These are phyloP conservation scores for Drosophila virilis DNA, from an alignment of 1,140 invertebrate genomes.

Conservation along the genomic window DNA sequence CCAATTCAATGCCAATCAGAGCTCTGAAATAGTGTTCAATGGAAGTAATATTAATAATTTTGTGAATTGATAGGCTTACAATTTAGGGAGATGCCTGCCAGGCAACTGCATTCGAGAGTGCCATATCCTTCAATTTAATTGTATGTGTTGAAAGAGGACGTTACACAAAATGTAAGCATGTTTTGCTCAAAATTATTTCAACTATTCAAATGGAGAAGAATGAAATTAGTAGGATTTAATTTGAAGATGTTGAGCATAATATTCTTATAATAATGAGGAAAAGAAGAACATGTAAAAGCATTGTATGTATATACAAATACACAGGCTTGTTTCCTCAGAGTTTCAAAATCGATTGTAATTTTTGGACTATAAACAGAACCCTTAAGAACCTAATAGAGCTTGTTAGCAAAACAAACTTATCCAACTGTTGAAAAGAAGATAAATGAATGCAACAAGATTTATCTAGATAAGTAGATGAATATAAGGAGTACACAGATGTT, in stretches of 20 bases:
- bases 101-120: neutral
- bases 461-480: neutral
- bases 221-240: no score
- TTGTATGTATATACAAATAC: no score
- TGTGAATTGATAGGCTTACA: neutral
- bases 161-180: no score
- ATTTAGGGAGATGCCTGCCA: neutral
- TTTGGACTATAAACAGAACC: no score
- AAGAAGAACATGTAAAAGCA: no score
- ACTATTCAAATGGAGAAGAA: no score
- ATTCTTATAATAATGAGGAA: no score
- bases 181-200: no score
- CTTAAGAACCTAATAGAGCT: no score
- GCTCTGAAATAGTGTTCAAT: neutral
- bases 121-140: neutral
- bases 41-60: conserved; percentile 2
- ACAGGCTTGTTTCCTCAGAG: no score
- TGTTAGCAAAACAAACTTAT: neutral
- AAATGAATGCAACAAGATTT: conserved; percentile 1
- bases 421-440: neutral
- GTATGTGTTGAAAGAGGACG: neutral
- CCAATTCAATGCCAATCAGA: neutral
- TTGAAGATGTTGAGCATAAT: no score
- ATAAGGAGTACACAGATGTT: neutral
- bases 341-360: no score